Base-by-base conservation (phyloP, 2,888 invertebrate genomes). In the Chaitophorus viminalis region DNA sequence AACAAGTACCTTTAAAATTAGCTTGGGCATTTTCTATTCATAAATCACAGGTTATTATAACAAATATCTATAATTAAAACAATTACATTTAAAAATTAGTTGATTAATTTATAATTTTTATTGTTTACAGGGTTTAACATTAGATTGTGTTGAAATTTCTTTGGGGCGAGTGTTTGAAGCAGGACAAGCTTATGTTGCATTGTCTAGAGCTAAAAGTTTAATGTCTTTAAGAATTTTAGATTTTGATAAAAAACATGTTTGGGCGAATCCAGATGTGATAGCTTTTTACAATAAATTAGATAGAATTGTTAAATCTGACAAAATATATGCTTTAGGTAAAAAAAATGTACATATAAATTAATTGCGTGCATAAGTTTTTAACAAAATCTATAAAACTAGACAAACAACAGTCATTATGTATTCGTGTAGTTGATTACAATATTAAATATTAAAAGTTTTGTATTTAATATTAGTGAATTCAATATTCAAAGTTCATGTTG, bases 11-110 rank as follows among this genome's bases (percentile, higher is more conserved):
- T 0, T 92, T 99, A 0, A 96, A 96, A 91, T 92, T 99, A 31
- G 98, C 98, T 29, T 99, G 98, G 98, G 98, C 98, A 0, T 98
- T 99, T 92, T 98, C 98, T 3, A 98, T 99, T 90, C 99, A 99
- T 91, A 99, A 99, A 92, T 97, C 97, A 88, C 94, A 93, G 92
- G 93, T 93, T 90, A 89, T 89, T 82, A n/a, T 74, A 52, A 4
- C 6, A 31, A 46, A 76, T 72, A 60, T 0, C 25, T 3, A 21
- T 60, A 25, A 25, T 21, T 8, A 21, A 25, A 60, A 21, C 6
- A 18, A 6, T 25, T 60, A 25, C 25, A 5, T 0, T 21, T n/a
- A 25, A 72, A 25, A 60, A 60, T 74, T 1, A 14, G 52, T 29
- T 33, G 25, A 17, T 21, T n/a, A n/a, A n/a, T n/a, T n/a, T n/a